Evolutionary conservation across 2,888 invertebrate species (phyloP), one percentile per base, ranked within the genome.

Genomic region (Hirtodrosophila histrioides): DNA sequence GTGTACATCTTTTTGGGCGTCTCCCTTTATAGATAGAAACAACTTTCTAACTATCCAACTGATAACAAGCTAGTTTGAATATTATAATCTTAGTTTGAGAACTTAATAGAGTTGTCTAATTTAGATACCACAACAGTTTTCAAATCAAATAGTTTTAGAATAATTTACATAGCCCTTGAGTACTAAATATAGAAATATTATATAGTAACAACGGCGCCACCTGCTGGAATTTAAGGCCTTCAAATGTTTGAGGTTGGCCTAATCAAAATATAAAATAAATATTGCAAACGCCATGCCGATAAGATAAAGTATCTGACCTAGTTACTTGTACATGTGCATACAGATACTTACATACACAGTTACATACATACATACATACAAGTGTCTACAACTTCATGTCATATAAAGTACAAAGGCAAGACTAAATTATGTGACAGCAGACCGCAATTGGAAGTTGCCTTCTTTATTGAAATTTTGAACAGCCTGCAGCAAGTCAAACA

Each of bases 401-500:
- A 55, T 11, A 44, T 9, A 58, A 41, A 7, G 48, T n/a, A 50
- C 6, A 51, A 43, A 40, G 29, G 29, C 43, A 43, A 41, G 11
- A 53, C 31, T 29, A 31, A 40, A 49, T 39, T 17, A 46, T 12
- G 56, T 60, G 74, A 62, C 58, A 67, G 39, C 35, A 50, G 62
- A 67, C 80, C 49, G 64, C 75, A 68, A 51, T 41, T 50, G 45
- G 43, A 68, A 70, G 57, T 80, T 67, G 57, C 31, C 7, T 36
- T 54, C 64, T 68, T 63, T 61, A 55, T 55, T 69, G 71, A 49
- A 63, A 65, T 54, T 62, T 54, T 44, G 39, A 71, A 58, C 68
- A 67, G 74, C 66, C 68, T 68, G 79, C 67, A 54, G 63, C 72
- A 73, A 84, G 72, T 83, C 77, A 79, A 83, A 53, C 82, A 83